Base-by-base conservation (phyloP, 2,113 vertebrate genomes). In the Daphoenositta chrysoptera region DNA sequence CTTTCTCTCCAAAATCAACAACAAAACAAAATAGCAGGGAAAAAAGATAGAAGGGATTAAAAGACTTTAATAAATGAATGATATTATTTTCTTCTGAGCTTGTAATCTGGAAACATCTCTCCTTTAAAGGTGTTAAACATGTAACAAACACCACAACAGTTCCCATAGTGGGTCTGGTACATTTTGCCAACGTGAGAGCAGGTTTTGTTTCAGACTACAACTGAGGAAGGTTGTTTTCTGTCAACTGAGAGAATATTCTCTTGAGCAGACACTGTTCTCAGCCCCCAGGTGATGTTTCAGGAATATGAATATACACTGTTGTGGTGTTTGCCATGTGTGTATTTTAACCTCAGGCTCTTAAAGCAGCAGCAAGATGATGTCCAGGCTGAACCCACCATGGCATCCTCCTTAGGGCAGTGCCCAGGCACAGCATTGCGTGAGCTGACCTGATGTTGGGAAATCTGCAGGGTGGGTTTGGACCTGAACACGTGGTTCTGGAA, bases 1-100 rank as follows among this genome's bases (percentile, higher is more conserved):
- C 82, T 84, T 89, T 50, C 57, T 83, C 60, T 86, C 83, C 64
- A 76, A 75, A 97, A 94, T 39, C 88, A 88, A 57, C 88, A 92
- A 37, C 75, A 70, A 81, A 89, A 94, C 93, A 87, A 82, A 87
- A 93, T 50, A 94, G n/a, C 68, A 39, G 53, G 39, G 3, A 33
- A 47, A 53, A 66, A 77, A 58, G 40, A 66, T 35, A 51, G 88
- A 76, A 37, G 31, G 56, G 37, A 91, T 89, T 90, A 84, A 90
- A 90, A 70, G 37, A 53, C 37, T 76, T 60, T 3, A 81, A 35
- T 63, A 78, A 88, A 89, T 56, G 15, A 90, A 64, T 0, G 2
- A 3, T 53, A 56, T 33, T 40, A 11, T 83, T 94, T 78, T 77
- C 21, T 58, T 77, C 66, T 16, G 50, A 95, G 82, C 63, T 64